Conservation (phyloP, 2,113 vertebrate species). For the Mellivora capensis region DNA sequence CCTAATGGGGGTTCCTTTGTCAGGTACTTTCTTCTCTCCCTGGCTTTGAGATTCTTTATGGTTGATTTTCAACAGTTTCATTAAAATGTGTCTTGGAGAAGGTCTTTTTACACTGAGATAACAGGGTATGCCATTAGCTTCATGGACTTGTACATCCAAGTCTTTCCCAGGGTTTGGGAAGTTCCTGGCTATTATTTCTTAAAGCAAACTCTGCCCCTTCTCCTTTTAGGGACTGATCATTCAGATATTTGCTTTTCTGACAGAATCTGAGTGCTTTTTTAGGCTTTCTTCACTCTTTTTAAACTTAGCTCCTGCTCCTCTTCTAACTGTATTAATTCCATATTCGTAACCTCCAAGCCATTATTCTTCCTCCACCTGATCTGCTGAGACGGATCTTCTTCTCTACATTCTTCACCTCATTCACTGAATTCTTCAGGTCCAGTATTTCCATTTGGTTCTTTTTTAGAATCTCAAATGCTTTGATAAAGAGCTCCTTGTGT, state of each 20-base stretch:
- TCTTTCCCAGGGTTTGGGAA: not conserved
- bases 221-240: not conserved
- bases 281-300: not conserved
- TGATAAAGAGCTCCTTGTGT: not conserved
- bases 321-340: not conserved
- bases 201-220: not conserved
- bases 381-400: not conserved
- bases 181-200: not conserved
- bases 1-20: not conserved
- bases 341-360: not conserved
- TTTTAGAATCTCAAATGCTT: not conserved
- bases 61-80: not conserved
- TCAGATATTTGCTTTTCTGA: not conserved
- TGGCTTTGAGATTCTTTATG: not conserved
- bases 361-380: not conserved
- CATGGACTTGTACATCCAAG: not conserved
- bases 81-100: not conserved
- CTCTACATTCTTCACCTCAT: not conserved
- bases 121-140: not conserved
- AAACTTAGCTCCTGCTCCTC: not conserved
- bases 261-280: not conserved
- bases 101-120: not conserved
- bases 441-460: not conserved
- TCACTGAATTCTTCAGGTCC: not conserved
- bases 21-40: not conserved